These are phyloP conservation scores for Myotis findleyi DNA, from an alignment of 2,797 vertebrate genomes.

Conservation along the genomic window DNA sequence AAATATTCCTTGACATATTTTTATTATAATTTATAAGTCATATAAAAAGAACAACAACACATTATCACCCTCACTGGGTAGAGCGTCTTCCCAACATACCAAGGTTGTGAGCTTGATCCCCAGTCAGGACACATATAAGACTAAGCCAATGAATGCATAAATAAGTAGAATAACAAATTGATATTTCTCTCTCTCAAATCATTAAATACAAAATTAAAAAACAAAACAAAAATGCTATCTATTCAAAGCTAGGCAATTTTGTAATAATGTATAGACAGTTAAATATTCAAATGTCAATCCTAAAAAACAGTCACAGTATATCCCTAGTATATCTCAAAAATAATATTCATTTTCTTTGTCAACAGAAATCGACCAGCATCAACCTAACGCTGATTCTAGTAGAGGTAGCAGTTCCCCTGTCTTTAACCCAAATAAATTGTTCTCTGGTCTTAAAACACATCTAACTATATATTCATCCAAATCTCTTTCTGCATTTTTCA, in stretches of 20 bases:
- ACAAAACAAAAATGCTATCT: neutral
- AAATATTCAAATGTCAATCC: neutral
- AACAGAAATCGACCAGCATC: neutral
- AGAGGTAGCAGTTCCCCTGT: neutral
- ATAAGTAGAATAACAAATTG: neutral
- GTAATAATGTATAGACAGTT: neutral
- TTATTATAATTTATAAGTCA: constrained; percentile 1
- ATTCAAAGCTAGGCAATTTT: neutral
- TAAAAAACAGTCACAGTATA: neutral
- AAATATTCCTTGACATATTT: neutral
- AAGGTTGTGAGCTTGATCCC: neutral
- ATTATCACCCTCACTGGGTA: neutral
- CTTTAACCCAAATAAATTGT: neutral
- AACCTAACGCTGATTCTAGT: neutral
- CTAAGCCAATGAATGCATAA: neutral
- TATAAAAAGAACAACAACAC: neutral
- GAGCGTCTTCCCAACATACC: neutral
- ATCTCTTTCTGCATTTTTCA: neutral
- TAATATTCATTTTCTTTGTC: neutral
- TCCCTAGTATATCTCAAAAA: neutral
- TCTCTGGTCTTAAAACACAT: neutral
- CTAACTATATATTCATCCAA: neutral
- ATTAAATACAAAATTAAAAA: neutral
- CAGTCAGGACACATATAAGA: neutral
- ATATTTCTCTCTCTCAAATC: neutral